Evolutionary conservation across 2,113 vertebrate species (phyloP).

Genomic region (Podocnemis expansa): DNA sequence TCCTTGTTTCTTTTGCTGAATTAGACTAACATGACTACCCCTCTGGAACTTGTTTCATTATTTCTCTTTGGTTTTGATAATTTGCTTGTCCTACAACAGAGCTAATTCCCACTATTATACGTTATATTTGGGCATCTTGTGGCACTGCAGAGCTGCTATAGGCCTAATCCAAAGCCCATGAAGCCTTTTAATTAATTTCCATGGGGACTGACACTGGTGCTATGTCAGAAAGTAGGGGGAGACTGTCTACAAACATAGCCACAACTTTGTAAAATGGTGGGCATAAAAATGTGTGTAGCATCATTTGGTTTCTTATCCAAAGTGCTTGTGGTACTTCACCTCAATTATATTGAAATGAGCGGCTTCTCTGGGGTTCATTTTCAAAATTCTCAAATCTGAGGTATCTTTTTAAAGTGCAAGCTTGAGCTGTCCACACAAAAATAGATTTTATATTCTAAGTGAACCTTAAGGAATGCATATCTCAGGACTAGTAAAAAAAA

Average conservation of each 20-base stretch:
- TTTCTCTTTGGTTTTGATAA: not conserved
- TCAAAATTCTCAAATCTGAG: not conserved
- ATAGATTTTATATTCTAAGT: conserved; percentile 11
- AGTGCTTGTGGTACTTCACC: not conserved
- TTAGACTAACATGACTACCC: too few species aligned
- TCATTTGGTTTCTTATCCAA: not conserved
- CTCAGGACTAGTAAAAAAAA: conserved; percentile 25
- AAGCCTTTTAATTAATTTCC: not conserved
- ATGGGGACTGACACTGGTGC: not conserved
- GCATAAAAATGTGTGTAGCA: not conserved
- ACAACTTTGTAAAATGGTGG: not conserved
- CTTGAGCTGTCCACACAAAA: not conserved
- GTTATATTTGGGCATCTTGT: not conserved
- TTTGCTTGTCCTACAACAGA: not conserved
- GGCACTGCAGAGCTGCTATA: not conserved
- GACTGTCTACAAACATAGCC: not conserved
- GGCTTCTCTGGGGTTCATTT: not conserved
- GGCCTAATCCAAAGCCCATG: not conserved
- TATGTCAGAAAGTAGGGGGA: not conserved
- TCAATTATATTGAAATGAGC: not conserved
- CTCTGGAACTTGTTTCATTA: too few species aligned
- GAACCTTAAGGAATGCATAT: conserved; percentile 40
- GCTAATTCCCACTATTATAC: not conserved
- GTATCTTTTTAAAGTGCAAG: not conserved
- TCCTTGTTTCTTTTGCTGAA: too few species aligned